Evolutionary conservation across 2,113 vertebrate genomes (phyloP).

Genomic region (Solea senegalensis): DNA sequence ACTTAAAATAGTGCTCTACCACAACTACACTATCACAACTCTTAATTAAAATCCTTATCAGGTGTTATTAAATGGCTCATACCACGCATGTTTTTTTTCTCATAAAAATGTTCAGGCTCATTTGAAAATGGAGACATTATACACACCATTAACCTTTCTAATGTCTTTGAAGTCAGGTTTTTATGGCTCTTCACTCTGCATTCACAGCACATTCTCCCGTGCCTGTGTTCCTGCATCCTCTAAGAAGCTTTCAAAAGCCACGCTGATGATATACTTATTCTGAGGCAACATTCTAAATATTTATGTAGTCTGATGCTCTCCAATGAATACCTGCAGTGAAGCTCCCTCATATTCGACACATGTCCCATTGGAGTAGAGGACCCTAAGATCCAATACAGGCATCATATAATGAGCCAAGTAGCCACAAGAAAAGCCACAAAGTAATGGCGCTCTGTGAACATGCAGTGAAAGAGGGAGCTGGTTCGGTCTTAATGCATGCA

Average conservation of each 20-base stretch:
- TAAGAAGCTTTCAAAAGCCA: background rate
- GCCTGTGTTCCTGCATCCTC: background rate
- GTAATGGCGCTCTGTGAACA: background rate
- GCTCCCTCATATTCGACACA: conserved; percentile 3
- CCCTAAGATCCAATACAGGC: background rate
- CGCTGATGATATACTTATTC: background rate
- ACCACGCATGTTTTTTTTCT: background rate
- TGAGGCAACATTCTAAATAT: conserved; percentile 2
- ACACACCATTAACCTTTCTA: background rate
- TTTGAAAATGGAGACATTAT: background rate
- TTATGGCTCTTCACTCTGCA: conserved; percentile 1
- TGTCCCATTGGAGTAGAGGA: background rate
- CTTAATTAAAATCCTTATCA: background rate
- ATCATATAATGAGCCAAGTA: background rate
- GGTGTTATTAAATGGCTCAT: background rate
- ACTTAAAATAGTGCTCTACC: background rate
- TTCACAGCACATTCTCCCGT: background rate
- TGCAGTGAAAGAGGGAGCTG: background rate
- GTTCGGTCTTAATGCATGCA: background rate
- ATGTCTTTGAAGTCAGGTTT: background rate
- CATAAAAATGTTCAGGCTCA: background rate
- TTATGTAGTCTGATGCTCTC: background rate
- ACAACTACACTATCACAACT: background rate
- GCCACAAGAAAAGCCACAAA: background rate
- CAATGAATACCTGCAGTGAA: background rate